Evolutionary conservation across 2,113 vertebrate genomes (phyloP).

Genomic region (Bufo gargarizans): DNA sequence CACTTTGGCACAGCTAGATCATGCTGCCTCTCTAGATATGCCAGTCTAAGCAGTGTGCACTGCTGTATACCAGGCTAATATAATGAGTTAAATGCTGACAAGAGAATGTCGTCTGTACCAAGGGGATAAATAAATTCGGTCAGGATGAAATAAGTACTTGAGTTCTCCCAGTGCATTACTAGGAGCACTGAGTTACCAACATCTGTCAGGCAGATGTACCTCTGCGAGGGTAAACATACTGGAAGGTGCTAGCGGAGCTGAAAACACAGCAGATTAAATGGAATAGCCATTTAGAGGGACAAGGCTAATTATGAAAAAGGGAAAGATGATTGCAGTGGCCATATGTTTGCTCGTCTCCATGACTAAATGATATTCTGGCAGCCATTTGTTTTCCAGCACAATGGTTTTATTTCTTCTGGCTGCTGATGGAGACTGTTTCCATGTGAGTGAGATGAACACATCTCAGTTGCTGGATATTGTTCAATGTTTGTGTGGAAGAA

Average conservation of each 20-base stretch:
- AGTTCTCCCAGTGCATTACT: not conserved
- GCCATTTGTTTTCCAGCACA: conserved; percentile 38
- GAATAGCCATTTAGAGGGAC: conserved; percentile 44
- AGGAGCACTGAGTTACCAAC: not conserved
- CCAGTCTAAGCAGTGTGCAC: not conserved
- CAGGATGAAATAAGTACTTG: not conserved
- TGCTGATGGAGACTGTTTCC: not conserved
- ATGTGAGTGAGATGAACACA: not conserved
- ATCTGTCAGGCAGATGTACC: conserved; percentile 31
- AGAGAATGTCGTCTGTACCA: not conserved
- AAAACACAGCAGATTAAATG: conserved; percentile 14
- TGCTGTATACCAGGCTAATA: not conserved
- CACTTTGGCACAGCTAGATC: not conserved
- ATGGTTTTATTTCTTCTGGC: conserved; percentile 29
- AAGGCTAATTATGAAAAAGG: conserved; percentile 65
- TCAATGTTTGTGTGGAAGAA: not conserved
- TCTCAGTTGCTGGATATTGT: not conserved
- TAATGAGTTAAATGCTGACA: conserved; percentile 29
- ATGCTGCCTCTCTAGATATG: not conserved
- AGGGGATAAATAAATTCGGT: conserved; percentile 14
- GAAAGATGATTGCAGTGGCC: conserved; percentile 60
- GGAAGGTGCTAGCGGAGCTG: not conserved
- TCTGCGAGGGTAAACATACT: not conserved
- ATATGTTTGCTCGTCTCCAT: conserved; percentile 49
- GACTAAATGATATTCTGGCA: conserved; percentile 59